These are phyloP conservation scores for Bufo bufo DNA, from an alignment of 2,113 vertebrate species.

Conservation along the genomic window DNA sequence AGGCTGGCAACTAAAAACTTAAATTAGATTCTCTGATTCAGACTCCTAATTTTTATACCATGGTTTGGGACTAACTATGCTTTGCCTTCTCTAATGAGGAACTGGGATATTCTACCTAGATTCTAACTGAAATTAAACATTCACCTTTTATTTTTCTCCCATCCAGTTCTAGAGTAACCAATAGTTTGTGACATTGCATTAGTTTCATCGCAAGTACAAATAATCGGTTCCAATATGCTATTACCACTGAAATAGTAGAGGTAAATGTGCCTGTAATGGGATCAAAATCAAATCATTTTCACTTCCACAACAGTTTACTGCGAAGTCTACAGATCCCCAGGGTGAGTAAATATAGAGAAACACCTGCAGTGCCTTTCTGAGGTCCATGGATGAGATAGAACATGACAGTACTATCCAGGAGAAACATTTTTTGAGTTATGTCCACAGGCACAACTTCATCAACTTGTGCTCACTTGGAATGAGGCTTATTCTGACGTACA, in stretches of 20 bases:
- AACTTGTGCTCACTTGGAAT: conserved; percentile 69
- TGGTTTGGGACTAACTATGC: background rate
- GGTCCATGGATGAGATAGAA: conserved; percentile 74
- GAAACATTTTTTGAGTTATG: conserved; percentile 76
- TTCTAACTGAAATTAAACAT: conserved; percentile 60
- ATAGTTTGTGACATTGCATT: conserved; percentile 83
- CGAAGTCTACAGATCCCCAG: conserved; percentile 79
- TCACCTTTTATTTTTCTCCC: conserved; percentile 74
- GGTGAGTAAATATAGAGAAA: conserved; percentile 81
- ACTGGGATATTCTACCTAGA: background rate
- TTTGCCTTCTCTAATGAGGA: background rate
- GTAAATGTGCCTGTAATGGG: conserved; percentile 85
- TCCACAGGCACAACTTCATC: conserved; percentile 75
- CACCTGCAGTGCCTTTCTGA: conserved; percentile 81
- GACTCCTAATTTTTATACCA: background rate
- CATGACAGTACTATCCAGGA: conserved; percentile 74
- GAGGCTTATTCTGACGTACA: conserved; percentile 64
- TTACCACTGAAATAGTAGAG: conserved; percentile 86
- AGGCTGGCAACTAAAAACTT: background rate
- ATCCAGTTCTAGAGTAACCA: conserved; percentile 72
- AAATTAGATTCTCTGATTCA: background rate
- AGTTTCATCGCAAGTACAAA: conserved; percentile 81
- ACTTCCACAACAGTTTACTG: conserved; percentile 81
- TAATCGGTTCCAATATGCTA: conserved; percentile 87
- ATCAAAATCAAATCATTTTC: conserved; percentile 90